Conservation (phyloP, 2,888 invertebrate genomes). For the Hydrotaea cyrtoneurina region DNA sequence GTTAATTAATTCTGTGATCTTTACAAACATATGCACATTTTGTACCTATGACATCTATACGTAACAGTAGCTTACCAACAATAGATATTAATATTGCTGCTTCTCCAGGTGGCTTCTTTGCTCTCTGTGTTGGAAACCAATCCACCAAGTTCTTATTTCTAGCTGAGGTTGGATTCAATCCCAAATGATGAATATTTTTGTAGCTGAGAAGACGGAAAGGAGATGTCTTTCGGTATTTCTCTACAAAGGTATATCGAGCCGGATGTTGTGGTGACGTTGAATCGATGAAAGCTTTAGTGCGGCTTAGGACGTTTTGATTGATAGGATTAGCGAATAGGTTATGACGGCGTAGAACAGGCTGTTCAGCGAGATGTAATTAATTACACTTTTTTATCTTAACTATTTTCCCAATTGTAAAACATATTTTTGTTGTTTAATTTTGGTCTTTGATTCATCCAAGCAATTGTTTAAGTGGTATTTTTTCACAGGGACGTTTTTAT, state of each 20-base stretch:
- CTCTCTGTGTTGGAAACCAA: not conserved
- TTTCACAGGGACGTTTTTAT: too few relatives aligned
- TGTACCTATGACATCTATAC: too few relatives aligned
- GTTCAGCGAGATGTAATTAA: not conserved
- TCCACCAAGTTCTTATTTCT: not conserved
- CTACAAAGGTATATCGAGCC: not conserved
- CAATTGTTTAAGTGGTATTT: not conserved
- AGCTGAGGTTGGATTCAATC: not conserved
- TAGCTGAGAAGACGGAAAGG: too few relatives aligned
- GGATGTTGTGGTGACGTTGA: slow-evolving; percentile 5
- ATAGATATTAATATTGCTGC: not conserved
- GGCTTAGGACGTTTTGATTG: not conserved
- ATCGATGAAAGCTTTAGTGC: not conserved
- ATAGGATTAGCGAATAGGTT: too few relatives aligned
- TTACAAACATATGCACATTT: too few relatives aligned
- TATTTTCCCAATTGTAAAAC: not conserved
- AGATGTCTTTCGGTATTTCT: not conserved
- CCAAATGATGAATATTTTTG: too few relatives aligned
- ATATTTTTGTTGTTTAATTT: not conserved
- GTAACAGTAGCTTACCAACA: not conserved
- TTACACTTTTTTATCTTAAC: not conserved
- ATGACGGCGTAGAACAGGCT: not conserved
- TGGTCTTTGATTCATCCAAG: not conserved
- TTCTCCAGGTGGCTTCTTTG: not conserved
- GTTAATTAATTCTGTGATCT: too few relatives aligned